These are phyloP conservation scores for Reinhardtius hippoglossoides DNA, from an alignment of 2,113 vertebrate species.

Conservation along the genomic window DNA sequence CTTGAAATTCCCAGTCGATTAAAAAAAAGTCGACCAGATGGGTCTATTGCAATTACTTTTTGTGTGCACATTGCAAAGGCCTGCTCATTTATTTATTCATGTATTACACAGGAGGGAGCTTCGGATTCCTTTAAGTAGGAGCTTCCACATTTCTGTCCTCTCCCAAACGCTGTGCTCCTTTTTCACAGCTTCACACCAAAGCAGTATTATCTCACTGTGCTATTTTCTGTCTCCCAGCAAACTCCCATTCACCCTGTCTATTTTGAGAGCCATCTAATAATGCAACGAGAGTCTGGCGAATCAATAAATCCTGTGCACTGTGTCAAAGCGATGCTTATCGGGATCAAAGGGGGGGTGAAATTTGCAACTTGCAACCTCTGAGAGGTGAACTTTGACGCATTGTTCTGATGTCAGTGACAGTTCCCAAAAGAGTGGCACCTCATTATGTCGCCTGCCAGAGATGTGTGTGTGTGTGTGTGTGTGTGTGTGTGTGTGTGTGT, in stretches of 20 bases:
- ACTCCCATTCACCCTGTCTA: slow-evolving; percentile 54
- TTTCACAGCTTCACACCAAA: slow-evolving; percentile 41
- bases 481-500: not conserved
- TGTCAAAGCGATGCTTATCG: slow-evolving; percentile 37
- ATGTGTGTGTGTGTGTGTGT: slow-evolving; percentile 20
- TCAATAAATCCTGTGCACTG: slow-evolving; percentile 41
- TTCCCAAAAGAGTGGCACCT: slow-evolving; percentile 52
- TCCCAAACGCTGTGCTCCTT: slow-evolving; percentile 18
- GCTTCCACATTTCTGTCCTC: slow-evolving; percentile 30
- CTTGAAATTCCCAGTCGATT: slow-evolving; percentile 49
- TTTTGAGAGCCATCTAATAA: slow-evolving; percentile 61
- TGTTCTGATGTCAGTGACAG: slow-evolving; percentile 48
- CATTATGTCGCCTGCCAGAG: slow-evolving; percentile 56
- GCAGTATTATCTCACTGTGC: slow-evolving; percentile 34
- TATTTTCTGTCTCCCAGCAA: slow-evolving; percentile 50
- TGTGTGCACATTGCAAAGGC: slow-evolving; percentile 50
- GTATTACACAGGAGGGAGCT: slow-evolving; percentile 43
- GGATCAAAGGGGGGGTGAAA: slow-evolving; percentile 30
- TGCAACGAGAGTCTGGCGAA: slow-evolving; percentile 24
- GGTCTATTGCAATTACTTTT: slow-evolving; percentile 56
- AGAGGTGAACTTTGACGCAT: slow-evolving; percentile 24
- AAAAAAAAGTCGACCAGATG: slow-evolving; percentile 57
- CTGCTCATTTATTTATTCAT: slow-evolving; percentile 65
- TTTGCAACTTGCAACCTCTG: slow-evolving; percentile 18
- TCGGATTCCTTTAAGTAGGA: slow-evolving; percentile 37